Percentiles rank a stretch among this genome's conserved stretches.
phyloP scores from a whole-genome alignment of 2,797 vertebrate genomes.

The Jordanella pulchra region DNA sequence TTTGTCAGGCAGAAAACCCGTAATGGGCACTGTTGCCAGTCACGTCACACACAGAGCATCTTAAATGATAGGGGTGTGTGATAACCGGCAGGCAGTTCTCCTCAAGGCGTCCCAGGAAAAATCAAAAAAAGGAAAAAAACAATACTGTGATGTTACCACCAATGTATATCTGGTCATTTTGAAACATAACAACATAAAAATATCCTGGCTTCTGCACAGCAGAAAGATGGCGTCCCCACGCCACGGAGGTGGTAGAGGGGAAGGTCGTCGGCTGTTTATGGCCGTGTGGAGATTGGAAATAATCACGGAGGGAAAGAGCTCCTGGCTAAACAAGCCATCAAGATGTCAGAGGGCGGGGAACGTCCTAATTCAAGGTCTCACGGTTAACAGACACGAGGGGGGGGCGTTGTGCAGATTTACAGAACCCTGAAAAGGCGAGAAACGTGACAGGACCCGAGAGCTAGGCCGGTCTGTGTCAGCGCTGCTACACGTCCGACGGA shows the following conservation, averaged over 20 bases:
- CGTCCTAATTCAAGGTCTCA: slow-evolving; percentile 76
- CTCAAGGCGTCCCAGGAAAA: slow-evolving; percentile 34
- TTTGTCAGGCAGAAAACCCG: slow-evolving; percentile 51
- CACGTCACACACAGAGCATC: slow-evolving; percentile 53
- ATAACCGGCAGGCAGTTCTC: slow-evolving; percentile 57
- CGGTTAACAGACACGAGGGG: slow-evolving; percentile 58
- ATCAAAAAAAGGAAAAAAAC: slow-evolving; percentile 24
- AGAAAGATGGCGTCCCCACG: slow-evolving; percentile 37
- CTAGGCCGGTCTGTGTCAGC: slow-evolving; percentile 33
- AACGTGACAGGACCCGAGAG: slow-evolving; percentile 31
- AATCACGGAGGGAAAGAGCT: slow-evolving; percentile 69
- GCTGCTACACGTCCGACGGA: slow-evolving; percentile 32
- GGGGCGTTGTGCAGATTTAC: slow-evolving; percentile 69
- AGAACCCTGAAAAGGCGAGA: slow-evolving; percentile 45
- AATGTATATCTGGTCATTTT: slow-evolving; percentile 60
- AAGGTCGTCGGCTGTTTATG: slow-evolving; percentile 54
- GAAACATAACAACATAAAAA: slow-evolving; percentile 60
- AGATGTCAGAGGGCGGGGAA: slow-evolving; percentile 70
- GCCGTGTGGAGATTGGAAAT: slow-evolving; percentile 71
- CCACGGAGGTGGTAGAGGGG: slow-evolving; percentile 26
- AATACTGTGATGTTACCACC: slow-evolving; percentile 14
- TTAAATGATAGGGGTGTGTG: slow-evolving; percentile 45
- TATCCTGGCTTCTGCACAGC: slow-evolving; percentile 32
- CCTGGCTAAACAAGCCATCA: slow-evolving; percentile 75
- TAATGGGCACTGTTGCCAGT: slow-evolving; percentile 61